A percentile compares a stretch with the other conserved stretches of the same genome.
Evolutionary conservation across 1,140 invertebrate species (phyloP).

Genomic region (Leptinotarsa defecta): DNA sequence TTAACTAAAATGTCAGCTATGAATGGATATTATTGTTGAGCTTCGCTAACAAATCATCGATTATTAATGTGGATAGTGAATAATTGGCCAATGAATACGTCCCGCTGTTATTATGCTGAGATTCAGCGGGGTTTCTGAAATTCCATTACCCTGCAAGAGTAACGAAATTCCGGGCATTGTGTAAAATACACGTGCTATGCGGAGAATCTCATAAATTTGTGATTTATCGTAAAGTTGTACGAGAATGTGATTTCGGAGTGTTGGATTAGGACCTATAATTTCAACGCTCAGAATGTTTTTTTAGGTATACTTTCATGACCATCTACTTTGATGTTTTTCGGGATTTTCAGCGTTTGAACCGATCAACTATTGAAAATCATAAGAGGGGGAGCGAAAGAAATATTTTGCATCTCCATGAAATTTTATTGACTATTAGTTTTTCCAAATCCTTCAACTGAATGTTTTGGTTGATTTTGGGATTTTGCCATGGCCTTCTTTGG

Average conservation of each 20-base stretch:
- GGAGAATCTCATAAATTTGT: slow-evolving; percentile 1
- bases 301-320: too few species aligned
- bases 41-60: neutral
- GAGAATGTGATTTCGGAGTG: neutral
- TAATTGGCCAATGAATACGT: slow-evolving; percentile 3
- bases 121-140: neutral
- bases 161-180: slow-evolving; percentile 2
- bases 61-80: slow-evolving; percentile 1
- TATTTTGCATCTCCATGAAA: too few species aligned
- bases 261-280: neutral
- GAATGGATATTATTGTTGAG: slow-evolving; percentile 1
- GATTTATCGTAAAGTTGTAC: neutral
- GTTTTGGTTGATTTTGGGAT: too few species aligned
- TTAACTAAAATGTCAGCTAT: neutral
- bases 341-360: too few species aligned
- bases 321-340: too few species aligned
- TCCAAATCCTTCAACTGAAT: too few species aligned
- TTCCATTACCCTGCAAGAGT: slow-evolving; percentile 5
- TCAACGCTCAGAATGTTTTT: too few species aligned
- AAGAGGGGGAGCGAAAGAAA: too few species aligned
- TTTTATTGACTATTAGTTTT: too few species aligned
- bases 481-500: too few species aligned
- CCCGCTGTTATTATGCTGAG: neutral
- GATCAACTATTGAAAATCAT: too few species aligned
- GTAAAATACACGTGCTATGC: slow-evolving; percentile 8